A percentile compares a stretch with the other conserved stretches of the same genome.
Conservation (phyloP, 1,140 invertebrate genomes). For the Hypothenemus hampei region DNA sequence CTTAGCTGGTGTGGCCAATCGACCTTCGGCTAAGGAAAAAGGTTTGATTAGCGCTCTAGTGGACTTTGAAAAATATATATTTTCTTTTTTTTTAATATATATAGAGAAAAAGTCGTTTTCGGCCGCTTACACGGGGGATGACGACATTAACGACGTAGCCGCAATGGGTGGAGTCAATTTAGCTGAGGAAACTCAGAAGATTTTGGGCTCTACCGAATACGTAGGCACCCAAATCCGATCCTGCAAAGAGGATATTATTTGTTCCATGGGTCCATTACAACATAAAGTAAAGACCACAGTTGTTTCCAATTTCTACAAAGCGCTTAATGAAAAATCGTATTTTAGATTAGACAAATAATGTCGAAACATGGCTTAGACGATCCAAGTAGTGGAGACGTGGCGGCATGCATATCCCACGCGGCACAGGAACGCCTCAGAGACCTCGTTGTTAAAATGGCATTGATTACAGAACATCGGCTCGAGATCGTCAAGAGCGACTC, state of each 20-base stretch:
- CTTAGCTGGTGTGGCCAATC: background rate
- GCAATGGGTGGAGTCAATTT: conserved; percentile 99
- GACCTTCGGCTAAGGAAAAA: conserved; percentile 22
- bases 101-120: conserved; percentile 58
- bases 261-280: conserved; percentile 69
- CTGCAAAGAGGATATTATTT: conserved; percentile 91
- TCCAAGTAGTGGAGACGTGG: conserved; percentile 74
- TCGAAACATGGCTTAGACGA: conserved; percentile 81
- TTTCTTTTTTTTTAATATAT: background rate
- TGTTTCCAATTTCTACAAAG: background rate
- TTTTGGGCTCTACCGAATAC: conserved; percentile 87
- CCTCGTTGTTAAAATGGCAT: conserved; percentile 86
- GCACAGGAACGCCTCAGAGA: conserved; percentile 89
- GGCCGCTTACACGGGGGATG: conserved; percentile 61
- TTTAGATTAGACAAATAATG: conserved; percentile 62
- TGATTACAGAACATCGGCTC: conserved; percentile 91
- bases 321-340: background rate
- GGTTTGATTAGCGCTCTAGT: too few species aligned
- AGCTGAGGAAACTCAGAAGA: conserved; percentile 91
- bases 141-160: conserved; percentile 97
- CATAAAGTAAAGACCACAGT: conserved; percentile 38
- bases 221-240: conserved; percentile 94
- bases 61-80: too few species aligned
- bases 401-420: conserved; percentile 89
- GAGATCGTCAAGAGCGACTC: conserved; percentile 85